Evolutionary conservation across 2,113 vertebrate genomes (phyloP).

Genomic region (Dicerorhinus sumatrensis): DNA sequence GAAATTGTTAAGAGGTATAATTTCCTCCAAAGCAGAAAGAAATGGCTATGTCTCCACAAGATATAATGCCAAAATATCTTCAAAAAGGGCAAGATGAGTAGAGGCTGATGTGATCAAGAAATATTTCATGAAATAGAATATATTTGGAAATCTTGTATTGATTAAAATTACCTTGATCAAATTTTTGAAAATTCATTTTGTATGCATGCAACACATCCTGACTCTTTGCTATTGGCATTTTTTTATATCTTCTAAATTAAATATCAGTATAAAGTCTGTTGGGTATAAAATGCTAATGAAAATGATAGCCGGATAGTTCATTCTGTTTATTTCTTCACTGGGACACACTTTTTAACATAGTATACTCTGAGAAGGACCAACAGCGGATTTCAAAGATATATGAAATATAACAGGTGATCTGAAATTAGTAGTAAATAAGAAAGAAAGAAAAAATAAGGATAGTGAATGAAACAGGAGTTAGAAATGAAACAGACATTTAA

Average conservation of each 20-base stretch:
- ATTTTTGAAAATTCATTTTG: background rate
- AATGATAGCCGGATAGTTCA: background rate
- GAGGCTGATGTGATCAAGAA: background rate
- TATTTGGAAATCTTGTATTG: background rate
- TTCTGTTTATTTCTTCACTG: background rate
- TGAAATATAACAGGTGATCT: background rate
- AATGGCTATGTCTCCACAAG: background rate
- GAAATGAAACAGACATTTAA: background rate
- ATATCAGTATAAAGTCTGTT: background rate
- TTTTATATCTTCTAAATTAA: background rate
- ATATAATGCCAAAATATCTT: background rate
- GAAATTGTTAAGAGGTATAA: background rate
- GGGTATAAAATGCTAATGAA: background rate
- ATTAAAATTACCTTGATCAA: background rate
- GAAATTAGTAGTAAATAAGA: background rate
- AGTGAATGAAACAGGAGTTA: background rate
- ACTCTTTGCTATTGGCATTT: background rate
- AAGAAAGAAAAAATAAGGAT: constrained; percentile 12
- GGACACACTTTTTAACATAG: background rate
- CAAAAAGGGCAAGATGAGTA: background rate
- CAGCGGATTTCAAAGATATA: background rate
- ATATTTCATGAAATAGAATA: background rate
- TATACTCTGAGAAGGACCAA: background rate
- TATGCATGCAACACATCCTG: background rate
- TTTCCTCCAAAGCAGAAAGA: background rate